phyloP scores from a whole-genome alignment of 1,140 invertebrate genomes.

The Linepithema humile region DNA sequence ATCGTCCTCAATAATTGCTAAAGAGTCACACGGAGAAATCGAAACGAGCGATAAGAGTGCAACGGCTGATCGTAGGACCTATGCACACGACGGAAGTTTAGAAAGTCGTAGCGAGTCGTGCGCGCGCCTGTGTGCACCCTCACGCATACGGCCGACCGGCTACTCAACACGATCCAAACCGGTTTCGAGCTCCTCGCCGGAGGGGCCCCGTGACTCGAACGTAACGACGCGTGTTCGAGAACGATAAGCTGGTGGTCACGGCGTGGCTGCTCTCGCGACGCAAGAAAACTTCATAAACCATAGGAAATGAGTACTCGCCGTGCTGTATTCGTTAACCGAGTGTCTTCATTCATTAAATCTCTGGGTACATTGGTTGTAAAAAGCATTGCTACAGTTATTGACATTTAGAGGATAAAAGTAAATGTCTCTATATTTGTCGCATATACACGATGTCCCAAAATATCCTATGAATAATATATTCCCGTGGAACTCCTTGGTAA shows the following conservation, averaged over 20 bases:
- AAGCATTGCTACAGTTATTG: background rate
- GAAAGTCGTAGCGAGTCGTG: slow-evolving; percentile 70
- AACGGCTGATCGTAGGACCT: slow-evolving; percentile 14
- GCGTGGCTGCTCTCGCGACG: slow-evolving; percentile 20
- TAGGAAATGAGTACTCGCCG: slow-evolving; percentile 8
- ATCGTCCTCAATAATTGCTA: background rate
- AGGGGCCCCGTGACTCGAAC: slow-evolving; percentile 69
- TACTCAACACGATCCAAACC: slow-evolving; percentile 66
- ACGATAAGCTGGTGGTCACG: slow-evolving; percentile 62
- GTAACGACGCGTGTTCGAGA: slow-evolving; percentile 70
- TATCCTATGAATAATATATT: background rate
- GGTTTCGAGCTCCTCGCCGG: slow-evolving; percentile 64
- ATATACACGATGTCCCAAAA: background rate
- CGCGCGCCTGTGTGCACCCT: slow-evolving; percentile 10
- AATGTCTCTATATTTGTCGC: background rate
- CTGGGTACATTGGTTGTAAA: background rate
- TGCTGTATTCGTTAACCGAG: slow-evolving; percentile 28
- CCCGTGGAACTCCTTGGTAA: background rate
- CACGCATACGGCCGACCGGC: slow-evolving; percentile 58
- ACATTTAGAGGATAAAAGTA: background rate
- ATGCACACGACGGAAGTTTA: slow-evolving; percentile 68
- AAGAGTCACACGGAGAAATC: background rate
- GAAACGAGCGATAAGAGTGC: slow-evolving; percentile 22
- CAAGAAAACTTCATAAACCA: slow-evolving; percentile 58
- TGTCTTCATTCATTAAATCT: slow-evolving; percentile 38